Conservation (phyloP, 2,888 invertebrate genomes). For the Dyspetes luteomarginatus region DNA sequence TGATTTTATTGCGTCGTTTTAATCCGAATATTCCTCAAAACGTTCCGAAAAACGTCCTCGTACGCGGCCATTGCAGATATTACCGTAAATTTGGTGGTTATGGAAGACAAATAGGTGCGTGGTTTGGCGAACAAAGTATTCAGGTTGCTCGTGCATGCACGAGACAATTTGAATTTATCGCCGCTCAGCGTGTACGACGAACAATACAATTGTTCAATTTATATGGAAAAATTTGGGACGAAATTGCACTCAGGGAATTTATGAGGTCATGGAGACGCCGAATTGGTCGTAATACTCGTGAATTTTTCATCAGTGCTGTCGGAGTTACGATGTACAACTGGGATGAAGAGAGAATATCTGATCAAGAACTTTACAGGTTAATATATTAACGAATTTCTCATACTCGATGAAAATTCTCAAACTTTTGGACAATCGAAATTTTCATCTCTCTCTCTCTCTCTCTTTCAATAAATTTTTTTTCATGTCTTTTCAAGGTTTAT, state of each 20-base stretch:
- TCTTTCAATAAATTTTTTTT: not conserved
- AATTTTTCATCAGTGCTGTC: constrained; percentile 85
- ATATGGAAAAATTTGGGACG: constrained; percentile 87
- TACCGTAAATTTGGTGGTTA: constrained; percentile 72
- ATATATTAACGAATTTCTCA: not conserved
- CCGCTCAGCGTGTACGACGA: constrained; percentile 86
- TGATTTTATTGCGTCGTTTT: constrained; percentile 67
- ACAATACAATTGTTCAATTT: constrained; percentile 87
- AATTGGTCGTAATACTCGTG: constrained; percentile 84
- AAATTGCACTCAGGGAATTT: constrained; percentile 85
- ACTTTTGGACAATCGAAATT: not conserved
- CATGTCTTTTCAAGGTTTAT: not conserved
- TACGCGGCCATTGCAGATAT: constrained; percentile 54
- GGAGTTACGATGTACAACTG: constrained; percentile 86
- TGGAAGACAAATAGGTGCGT: constrained; percentile 71
- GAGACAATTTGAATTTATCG: constrained; percentile 79
- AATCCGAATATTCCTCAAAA: constrained; percentile 48
- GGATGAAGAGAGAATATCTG: constrained; percentile 86
- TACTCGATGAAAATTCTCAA: not conserved
- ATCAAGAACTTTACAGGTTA: constrained; percentile 85
- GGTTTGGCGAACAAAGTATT: constrained; percentile 76
- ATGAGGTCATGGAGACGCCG: constrained; percentile 83
- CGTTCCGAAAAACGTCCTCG: constrained; percentile 33
- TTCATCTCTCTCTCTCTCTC: not conserved
- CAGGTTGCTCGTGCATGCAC: constrained; percentile 75